A percentile compares a stretch with the other conserved stretches of the same genome.
phyloP scores from a whole-genome alignment of 2,797 vertebrate species.

The Myotis planiceps region DNA sequence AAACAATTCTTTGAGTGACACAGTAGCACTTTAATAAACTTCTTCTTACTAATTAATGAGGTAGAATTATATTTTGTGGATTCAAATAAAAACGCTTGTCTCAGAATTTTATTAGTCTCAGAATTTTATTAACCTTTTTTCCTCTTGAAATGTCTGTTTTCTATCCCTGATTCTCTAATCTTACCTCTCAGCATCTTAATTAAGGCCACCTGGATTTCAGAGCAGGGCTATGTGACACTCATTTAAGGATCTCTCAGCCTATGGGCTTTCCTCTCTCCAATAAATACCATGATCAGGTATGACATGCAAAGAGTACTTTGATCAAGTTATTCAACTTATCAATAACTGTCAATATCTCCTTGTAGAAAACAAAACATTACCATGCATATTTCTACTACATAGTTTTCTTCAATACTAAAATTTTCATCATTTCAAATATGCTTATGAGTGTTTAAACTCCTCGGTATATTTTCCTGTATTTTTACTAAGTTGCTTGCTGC shows the following conservation, averaged over 20 bases:
- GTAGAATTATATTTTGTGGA: neutral
- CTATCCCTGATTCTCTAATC: neutral
- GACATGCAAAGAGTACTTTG: neutral
- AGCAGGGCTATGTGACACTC: neutral
- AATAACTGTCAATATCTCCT: neutral
- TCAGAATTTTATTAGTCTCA: neutral
- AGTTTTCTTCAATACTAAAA: neutral
- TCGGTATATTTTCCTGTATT: neutral
- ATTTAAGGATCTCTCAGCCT: neutral
- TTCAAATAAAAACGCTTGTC: neutral
- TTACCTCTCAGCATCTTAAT: neutral
- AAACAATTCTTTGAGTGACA: neutral
- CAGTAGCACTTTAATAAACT: neutral
- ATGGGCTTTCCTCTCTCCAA: neutral
- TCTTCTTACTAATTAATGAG: neutral
- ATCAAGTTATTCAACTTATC: neutral
- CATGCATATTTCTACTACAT: neutral
- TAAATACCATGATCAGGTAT: neutral
- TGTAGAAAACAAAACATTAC: neutral
- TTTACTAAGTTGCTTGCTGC: neutral
- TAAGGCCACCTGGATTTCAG: neutral
- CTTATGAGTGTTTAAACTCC: neutral
- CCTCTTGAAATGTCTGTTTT: neutral
- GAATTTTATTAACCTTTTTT: neutral
- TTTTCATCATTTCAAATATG: neutral